Evolutionary conservation across 2,113 vertebrate species (phyloP), one percentile per base, ranked within the genome.

Genomic region (Lontra canadensis): DNA sequence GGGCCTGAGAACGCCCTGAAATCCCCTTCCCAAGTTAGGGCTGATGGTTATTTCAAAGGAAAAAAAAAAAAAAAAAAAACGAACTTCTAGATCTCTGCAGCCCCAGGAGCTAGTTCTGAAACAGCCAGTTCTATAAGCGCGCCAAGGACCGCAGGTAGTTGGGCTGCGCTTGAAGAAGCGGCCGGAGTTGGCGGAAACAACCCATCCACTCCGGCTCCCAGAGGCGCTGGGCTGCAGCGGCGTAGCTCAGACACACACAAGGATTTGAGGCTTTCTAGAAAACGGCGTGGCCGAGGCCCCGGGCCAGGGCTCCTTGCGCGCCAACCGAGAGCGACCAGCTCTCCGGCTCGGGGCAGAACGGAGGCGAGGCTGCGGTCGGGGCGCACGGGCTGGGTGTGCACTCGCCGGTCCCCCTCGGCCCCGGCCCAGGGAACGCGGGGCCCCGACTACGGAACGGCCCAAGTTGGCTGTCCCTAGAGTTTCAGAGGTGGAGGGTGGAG

Each of bases 271-370:
- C 80, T 97, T 94, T 78, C 44, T 52, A 93, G 96, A 93, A 96
- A 88, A 52, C 96, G 23, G 90, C 73, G 85, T 84, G 94, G 84
- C 95, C 92, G n/a, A 78, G 96, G 94, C 92, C 96, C n/a, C 65
- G 1, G 47, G 71, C 23, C 25, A 57, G 47, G 81, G 59, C 74
- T 65, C 44, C 0, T 13, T 7, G 42, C 52, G 61, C 65, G 57
- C 44, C 13, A 17, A 52, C 57, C 13, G 1, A 25, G n/a, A 34
- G 23, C 14, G 13, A 34, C 36, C 90, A 20, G 67, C 79, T 42
- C 85, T 61, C 65, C 26, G 0, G 71, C 79, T 36, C 82, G 21
- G 11, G 61, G 80, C 36, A 2, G 31, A 69, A 65, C 52, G 39
- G 12, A 7, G 61, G 34, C 18, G 11, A 34, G 39, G 63, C 49